Evolutionary conservation across 2,888 invertebrate genomes (phyloP), one percentile per base, ranked within the genome.

Genomic region (Sarcophaga rosellei): DNA sequence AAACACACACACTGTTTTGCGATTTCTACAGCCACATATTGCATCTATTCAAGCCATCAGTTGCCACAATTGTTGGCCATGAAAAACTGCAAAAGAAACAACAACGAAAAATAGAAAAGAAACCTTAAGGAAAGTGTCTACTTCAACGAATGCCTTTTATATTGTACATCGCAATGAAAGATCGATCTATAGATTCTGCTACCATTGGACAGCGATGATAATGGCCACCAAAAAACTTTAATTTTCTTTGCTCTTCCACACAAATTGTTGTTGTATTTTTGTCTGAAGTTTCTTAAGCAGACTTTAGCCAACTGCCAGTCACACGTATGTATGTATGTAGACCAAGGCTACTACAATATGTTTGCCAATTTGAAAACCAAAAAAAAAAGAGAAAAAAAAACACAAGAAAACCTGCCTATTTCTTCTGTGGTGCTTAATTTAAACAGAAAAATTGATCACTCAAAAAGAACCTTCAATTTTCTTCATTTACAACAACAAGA

Each of bases 171-270:
- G 35, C 35, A 10, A 80, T 84, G 84, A 80, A 75, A 84, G 79
- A 84, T 81, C 78, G 74, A 75, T 77, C 66, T 72, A 76, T 77
- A 72, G 74, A 76, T 81, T 3, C 17, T 78, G 69, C 53, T 53
- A 23, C 15, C 45, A 53, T 12, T 63, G 69, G 77, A 66, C 81
- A 57, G 75, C 69, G 78, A 84, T 84, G 74, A 81, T 78, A 84
- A 69, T 84, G 86, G 65, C 84, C 84, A 84, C 86, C 81, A 84
- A 80, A 78, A 80, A 86, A 81, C 77, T 59, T 75, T 70, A 77
- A 70, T 73, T 81, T 62, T 68, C 35, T 53, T 65, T 66, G 20
- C 77, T 72, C 72, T 72, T 53, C 21, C 59, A 68, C 68, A 62
- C 75, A 15, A n/a, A 21, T 35, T 53, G n/a, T 53, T 53, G 4